These are phyloP conservation scores for Bombus turneri DNA, from an alignment of 1,140 invertebrate species.

Conservation along the genomic window DNA sequence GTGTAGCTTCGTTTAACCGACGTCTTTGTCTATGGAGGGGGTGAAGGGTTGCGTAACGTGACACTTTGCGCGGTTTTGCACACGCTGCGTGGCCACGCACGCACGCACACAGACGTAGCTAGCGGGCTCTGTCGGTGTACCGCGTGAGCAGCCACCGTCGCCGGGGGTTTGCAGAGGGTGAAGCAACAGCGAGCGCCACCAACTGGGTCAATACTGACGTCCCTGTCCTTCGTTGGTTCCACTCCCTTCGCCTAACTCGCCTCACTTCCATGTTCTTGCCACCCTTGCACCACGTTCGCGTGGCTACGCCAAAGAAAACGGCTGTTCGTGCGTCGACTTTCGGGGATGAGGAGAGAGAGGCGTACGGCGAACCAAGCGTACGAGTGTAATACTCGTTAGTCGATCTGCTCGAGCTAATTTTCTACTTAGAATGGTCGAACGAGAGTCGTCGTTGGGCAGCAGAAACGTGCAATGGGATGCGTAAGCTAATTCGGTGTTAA, in stretches of 20 bases:
- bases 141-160: conserved; percentile 32
- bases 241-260: conserved; percentile 3
- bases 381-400: background rate
- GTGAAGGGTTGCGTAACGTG: conserved; percentile 26
- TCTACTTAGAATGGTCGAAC: background rate
- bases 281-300: background rate
- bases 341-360: background rate
- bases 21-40: background rate
- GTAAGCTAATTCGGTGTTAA: no score
- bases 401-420: background rate
- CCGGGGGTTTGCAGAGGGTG: conserved; percentile 44
- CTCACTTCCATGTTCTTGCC: conserved; percentile 13
- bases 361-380: no score
- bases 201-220: conserved; percentile 76
- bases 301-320: conserved; percentile 29
- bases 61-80: background rate
- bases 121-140: conserved; percentile 4
- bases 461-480: background rate
- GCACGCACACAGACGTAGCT: background rate
- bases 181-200: conserved; percentile 62
- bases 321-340: conserved; percentile 22
- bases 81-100: background rate
- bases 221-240: conserved; percentile 59
- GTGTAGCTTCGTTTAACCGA: conserved; percentile 16
- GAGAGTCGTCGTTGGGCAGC: background rate